Conservation (phyloP, 1,140 invertebrate genomes). For the Papilio dardanus region DNA sequence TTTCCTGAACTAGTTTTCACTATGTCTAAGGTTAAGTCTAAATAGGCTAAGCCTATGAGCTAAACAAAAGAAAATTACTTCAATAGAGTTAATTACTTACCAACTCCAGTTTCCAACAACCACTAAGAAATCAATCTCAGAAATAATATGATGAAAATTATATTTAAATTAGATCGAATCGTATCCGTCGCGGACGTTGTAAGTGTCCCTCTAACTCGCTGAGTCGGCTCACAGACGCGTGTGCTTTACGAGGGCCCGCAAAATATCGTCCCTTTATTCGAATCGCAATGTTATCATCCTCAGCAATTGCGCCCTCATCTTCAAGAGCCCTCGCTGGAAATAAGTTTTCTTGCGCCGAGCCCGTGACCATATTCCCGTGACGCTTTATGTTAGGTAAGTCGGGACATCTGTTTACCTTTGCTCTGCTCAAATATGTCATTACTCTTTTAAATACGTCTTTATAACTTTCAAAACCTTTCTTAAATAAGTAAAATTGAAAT, state of each 20-base stretch:
- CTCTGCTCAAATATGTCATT: background rate
- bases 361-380: constrained; percentile 48
- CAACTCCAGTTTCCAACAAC: too few relatives aligned
- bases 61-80: too few relatives aligned
- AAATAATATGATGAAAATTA: background rate
- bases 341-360: constrained; percentile 56
- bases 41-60: too few relatives aligned
- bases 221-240: constrained; percentile 58
- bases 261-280: constrained; percentile 69
- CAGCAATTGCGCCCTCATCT: constrained; percentile 54
- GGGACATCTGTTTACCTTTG: constrained; percentile 25
- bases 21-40: too few relatives aligned
- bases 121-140: too few relatives aligned
- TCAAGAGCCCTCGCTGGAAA: constrained; percentile 56
- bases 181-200: constrained; percentile 38
- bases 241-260: constrained; percentile 64
- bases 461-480: background rate
- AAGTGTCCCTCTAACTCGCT: constrained; percentile 45
- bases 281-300: constrained; percentile 67
- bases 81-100: too few relatives aligned
- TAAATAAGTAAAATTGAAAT: too few relatives aligned
- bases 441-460: background rate
- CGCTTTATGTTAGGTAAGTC: constrained; percentile 4
- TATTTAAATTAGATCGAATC: constrained; percentile 36
- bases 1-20: too few relatives aligned